Conservation (phyloP, 2,113 vertebrate species). For the Campylomormyrus tamandua region DNA sequence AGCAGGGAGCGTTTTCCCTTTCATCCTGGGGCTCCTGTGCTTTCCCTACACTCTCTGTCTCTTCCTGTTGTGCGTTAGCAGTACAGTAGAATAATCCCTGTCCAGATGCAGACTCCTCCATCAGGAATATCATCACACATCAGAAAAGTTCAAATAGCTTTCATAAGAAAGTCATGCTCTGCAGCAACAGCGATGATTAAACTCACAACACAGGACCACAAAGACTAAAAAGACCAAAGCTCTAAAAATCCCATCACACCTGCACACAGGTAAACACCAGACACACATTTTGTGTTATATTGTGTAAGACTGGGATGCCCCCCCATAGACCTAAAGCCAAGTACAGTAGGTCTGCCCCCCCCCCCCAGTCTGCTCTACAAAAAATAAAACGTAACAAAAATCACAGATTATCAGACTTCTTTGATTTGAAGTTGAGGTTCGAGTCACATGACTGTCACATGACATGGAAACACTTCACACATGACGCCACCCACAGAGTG, state of each 20-base stretch:
- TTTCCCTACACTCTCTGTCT: background rate
- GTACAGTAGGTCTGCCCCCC: background rate
- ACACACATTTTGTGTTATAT: background rate
- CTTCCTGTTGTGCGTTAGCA: background rate
- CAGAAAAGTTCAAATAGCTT: background rate
- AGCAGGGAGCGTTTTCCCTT: background rate
- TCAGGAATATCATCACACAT: background rate
- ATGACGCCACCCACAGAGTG: background rate
- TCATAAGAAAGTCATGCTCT: background rate
- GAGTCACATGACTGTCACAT: background rate
- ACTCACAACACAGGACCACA: background rate
- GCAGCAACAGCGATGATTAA: background rate
- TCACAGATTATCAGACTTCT: background rate
- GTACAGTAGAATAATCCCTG: background rate
- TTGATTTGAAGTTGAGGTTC: background rate
- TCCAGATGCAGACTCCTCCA: background rate
- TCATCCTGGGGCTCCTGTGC: background rate
- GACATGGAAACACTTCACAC: background rate
- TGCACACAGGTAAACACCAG: background rate
- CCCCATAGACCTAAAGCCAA: background rate
- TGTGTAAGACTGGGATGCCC: background rate
- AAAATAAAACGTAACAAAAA: background rate
- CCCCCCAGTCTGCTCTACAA: background rate
- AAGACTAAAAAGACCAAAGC: background rate
- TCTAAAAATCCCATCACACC: background rate